These are phyloP conservation scores for Etheostoma nigrum DNA, from an alignment of 2,797 vertebrate species.

Conservation along the genomic window DNA sequence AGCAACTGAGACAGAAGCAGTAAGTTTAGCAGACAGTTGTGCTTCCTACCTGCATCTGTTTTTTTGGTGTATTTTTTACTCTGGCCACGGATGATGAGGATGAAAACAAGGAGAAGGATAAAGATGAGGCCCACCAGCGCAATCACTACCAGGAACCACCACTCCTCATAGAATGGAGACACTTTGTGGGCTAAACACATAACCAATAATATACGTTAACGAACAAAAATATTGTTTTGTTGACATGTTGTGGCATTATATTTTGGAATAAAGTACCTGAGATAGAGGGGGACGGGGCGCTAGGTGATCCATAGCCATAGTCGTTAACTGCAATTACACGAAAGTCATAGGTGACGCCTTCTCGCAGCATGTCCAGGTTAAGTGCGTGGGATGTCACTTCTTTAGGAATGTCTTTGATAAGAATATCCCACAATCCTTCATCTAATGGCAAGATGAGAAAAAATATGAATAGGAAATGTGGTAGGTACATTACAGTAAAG, in stretches of 20 bases:
- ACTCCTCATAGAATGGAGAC: constrained; percentile 98
- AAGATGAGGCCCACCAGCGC: constrained; percentile 98
- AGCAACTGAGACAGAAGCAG: constrained; percentile 26
- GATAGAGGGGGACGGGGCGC: constrained; percentile 94
- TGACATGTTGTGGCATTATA: background rate
- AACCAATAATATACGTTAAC: constrained; percentile 10
- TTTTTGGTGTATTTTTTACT: constrained; percentile 99
- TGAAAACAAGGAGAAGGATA: constrained; percentile 96
- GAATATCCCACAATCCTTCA: constrained; percentile 98
- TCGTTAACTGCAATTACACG: constrained; percentile 97
- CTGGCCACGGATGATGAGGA: constrained; percentile 97
- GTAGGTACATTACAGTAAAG: too few relatives aligned
- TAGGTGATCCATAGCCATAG: constrained; percentile 96
- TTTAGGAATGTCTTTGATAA: constrained; percentile 98
- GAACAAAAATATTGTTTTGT: background rate
- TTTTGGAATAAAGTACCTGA: constrained; percentile 82
- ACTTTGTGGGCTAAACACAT: constrained; percentile 91
- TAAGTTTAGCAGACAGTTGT: background rate
- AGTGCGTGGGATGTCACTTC: constrained; percentile 98
- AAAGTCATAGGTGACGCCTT: constrained; percentile 97
- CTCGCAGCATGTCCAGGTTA: constrained; percentile 94
- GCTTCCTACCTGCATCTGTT: constrained; percentile 90
- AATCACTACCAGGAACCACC: constrained; percentile 99
- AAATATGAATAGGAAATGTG: background rate
- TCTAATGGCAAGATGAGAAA: constrained; percentile 79